Base-by-base conservation (phyloP, 2,888 invertebrate species). In the Dromius quadrimaculatus region DNA sequence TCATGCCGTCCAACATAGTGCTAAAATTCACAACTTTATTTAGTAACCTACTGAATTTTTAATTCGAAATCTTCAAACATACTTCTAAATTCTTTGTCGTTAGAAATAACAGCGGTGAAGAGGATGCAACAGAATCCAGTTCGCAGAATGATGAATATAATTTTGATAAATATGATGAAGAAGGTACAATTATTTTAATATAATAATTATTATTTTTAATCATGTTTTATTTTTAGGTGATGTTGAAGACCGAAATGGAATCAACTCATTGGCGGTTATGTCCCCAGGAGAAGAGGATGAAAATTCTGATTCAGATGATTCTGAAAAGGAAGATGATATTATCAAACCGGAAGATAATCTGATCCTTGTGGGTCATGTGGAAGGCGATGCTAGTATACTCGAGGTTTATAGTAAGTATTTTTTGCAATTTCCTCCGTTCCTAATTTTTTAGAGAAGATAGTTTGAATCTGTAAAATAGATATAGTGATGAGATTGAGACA, bases 301-400 rank as follows among this genome's bases (percentile, higher is more conserved):
- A 71, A 79, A 81, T 74, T 80, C 80, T 36, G 85, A 86, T 72
- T 83, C 84, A 22, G 87, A 89, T 78, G 87, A 89, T 77, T 92
- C 93, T 28, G 93, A 97, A 77, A 92, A 92, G 76, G 96, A 96
- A 76, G 95, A 98, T 82, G 94, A 95, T 79, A 85, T 91, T 45
- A 94, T 98, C 50, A 93, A 94, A 81, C 87, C 92, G 0, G 88
- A 87, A 72, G 98, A 98, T 80, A 98, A 98, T 83, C 85, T 98
- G 17, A 86, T 98, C 17, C 83, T 95, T 9, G 90, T 94, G 0
- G 97, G 95, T 0, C 93, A 92, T 79, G 92, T 95, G 0, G 91
- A 94, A 76, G 93, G 92, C 75, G 95, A 95, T 83, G 90, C 92
- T 9, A 93, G 94, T 78, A 86, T 92, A 54, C 83, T 98, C 74